Conservation (phyloP, 2,888 invertebrate species). For the Scaptomyza cyrtandrae region DNA sequence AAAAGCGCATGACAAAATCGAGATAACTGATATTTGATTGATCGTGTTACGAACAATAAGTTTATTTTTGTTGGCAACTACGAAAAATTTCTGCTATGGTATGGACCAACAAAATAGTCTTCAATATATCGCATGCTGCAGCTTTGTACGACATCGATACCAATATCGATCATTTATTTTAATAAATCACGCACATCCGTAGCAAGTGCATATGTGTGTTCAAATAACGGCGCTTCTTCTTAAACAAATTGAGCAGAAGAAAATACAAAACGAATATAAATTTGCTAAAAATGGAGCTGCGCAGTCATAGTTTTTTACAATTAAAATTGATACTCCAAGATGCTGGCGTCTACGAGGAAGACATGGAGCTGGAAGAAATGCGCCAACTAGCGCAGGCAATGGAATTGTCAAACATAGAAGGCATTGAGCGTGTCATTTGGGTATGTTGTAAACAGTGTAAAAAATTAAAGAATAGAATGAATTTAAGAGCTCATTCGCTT, state of each 20-base stretch:
- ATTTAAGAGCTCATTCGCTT: background rate
- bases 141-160: background rate
- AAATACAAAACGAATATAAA: background rate
- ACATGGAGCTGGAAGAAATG: constrained; percentile 76
- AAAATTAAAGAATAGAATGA: background rate
- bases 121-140: background rate
- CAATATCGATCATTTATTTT: constrained; percentile 2
- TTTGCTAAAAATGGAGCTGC: constrained; percentile 40
- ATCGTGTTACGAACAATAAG: too few relatives aligned
- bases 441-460: constrained; percentile 40
- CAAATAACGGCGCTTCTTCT: constrained; percentile 40
- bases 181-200: background rate
- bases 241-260: background rate
- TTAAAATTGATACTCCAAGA: constrained; percentile 28
- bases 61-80: too few relatives aligned
- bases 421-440: constrained; percentile 55
- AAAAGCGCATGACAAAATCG: too few relatives aligned
- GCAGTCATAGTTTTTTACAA: constrained; percentile 7
- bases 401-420: constrained; percentile 50
- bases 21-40: too few relatives aligned
- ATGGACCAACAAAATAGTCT: too few relatives aligned
- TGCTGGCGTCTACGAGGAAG: constrained; percentile 74
- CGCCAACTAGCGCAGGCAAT: constrained; percentile 61
- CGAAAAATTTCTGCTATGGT: too few relatives aligned
- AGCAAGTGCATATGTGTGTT: background rate